Percentiles rank a stretch among this genome's conserved stretches.
Evolutionary conservation across 2,888 invertebrate species (phyloP).

Genomic region (Aspidapion aeneum): DNA sequence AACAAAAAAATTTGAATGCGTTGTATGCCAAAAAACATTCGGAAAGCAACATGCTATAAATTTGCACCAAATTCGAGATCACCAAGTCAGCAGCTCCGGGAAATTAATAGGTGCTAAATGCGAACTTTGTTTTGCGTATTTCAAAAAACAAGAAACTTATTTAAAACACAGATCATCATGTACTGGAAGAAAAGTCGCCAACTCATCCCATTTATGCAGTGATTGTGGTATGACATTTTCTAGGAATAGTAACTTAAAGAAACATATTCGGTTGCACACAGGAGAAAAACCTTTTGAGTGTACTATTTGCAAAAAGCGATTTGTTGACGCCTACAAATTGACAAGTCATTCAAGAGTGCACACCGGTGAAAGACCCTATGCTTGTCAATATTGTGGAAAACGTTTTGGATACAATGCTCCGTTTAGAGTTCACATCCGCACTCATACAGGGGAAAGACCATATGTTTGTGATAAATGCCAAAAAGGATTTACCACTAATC

Average conservation of each 20-base stretch:
- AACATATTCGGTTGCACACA: slow-evolving; percentile 43
- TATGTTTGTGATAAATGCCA: slow-evolving; percentile 39
- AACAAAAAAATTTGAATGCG: slow-evolving; percentile 45
- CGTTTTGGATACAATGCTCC: slow-evolving; percentile 38
- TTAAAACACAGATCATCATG: slow-evolving; percentile 49
- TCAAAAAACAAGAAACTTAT: slow-evolving; percentile 38
- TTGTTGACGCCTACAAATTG: slow-evolving; percentile 43
- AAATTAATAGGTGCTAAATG: slow-evolving; percentile 46
- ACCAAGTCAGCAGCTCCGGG: slow-evolving; percentile 45
- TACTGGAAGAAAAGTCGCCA: slow-evolving; percentile 29
- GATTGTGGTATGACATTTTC: slow-evolving; percentile 39
- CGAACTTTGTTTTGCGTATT: slow-evolving; percentile 36
- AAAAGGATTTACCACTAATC: slow-evolving; percentile 41
- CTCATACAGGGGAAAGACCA: slow-evolving; percentile 39
- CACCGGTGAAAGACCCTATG: slow-evolving; percentile 41
- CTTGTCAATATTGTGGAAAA: slow-evolving; percentile 45
- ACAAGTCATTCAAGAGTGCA: slow-evolving; percentile 40
- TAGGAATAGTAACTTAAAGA: slow-evolving; percentile 32
- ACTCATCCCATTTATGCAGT: slow-evolving; percentile 34
- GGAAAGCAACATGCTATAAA: slow-evolving; percentile 43
- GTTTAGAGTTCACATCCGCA: slow-evolving; percentile 36
- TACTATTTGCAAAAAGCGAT: slow-evolving; percentile 48
- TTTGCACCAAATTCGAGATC: slow-evolving; percentile 45
- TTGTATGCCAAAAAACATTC: slow-evolving; percentile 52
- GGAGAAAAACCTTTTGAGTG: slow-evolving; percentile 50